Evolutionary conservation across 2,113 vertebrate species (phyloP).

Genomic region (Sterna hirundo): DNA sequence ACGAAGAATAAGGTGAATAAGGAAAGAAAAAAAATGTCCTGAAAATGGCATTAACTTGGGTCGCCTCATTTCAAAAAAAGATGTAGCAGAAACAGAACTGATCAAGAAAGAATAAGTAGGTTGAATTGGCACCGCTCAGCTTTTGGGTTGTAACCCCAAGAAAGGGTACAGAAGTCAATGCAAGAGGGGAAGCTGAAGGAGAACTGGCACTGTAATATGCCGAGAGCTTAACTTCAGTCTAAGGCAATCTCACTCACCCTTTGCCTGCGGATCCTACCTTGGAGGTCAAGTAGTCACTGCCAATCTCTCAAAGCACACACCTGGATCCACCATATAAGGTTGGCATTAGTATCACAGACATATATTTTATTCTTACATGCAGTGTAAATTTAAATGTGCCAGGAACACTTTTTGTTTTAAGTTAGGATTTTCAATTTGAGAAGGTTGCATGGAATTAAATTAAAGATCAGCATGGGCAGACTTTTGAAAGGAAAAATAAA

Average conservation of each 20-base stretch:
- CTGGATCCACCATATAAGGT: accelerated
- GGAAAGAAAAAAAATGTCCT: neutral
- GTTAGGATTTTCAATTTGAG: neutral
- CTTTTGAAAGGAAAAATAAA: neutral
- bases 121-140: neutral
- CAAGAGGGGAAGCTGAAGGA: neutral
- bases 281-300: neutral
- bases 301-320: neutral
- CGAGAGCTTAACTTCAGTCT: neutral
- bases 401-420: neutral
- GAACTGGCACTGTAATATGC: neutral
- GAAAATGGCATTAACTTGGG: neutral
- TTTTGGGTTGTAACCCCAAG: neutral
- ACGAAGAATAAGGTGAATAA: neutral
- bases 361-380: neutral
- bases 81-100: neutral
- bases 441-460: neutral
- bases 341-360: neutral
- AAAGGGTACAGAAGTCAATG: neutral
- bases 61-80: neutral
- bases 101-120: neutral
- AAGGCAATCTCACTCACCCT: neutral
- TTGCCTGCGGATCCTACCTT: neutral
- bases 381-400: neutral
- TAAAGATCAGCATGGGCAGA: neutral